These are phyloP conservation scores for Epistrophe grossulariae DNA, from an alignment of 2,888 invertebrate species.

Conservation along the genomic window DNA sequence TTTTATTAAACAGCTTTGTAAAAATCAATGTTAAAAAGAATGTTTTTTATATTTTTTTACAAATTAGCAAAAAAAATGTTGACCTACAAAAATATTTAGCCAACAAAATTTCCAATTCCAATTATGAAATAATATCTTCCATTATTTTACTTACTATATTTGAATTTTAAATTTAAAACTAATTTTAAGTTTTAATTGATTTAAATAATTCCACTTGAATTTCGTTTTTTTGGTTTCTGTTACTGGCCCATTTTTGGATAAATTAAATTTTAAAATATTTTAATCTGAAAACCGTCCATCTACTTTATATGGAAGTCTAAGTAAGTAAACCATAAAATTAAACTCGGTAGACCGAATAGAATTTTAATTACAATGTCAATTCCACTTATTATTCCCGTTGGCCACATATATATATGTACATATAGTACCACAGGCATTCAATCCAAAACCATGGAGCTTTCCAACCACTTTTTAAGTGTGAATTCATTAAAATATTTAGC, in stretches of 20 bases:
- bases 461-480: background rate
- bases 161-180: background rate
- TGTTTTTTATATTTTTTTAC: too few relatives aligned
- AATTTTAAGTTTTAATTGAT: background rate
- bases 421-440: background rate
- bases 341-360: background rate
- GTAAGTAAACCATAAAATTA: slow-evolving; percentile 15
- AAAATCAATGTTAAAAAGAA: too few relatives aligned
- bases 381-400: background rate
- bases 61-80: too few relatives aligned
- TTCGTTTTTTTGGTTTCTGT: background rate
- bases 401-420: background rate
- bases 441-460: background rate
- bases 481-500: slow-evolving; percentile 16
- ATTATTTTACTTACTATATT: too few relatives aligned
- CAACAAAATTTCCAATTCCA: too few relatives aligned
- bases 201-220: too few relatives aligned
- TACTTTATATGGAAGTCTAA: background rate
- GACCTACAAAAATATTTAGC: too few relatives aligned
- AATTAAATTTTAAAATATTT: slow-evolving; percentile 13
- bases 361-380: slow-evolving; percentile 19
- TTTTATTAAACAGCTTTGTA: too few relatives aligned
- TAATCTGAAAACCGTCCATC: slow-evolving; percentile 1
- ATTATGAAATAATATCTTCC: too few relatives aligned
- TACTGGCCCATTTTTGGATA: background rate